Evolutionary conservation across 1,140 invertebrate species (phyloP).

Genomic region (Pachypsylla venusta): DNA sequence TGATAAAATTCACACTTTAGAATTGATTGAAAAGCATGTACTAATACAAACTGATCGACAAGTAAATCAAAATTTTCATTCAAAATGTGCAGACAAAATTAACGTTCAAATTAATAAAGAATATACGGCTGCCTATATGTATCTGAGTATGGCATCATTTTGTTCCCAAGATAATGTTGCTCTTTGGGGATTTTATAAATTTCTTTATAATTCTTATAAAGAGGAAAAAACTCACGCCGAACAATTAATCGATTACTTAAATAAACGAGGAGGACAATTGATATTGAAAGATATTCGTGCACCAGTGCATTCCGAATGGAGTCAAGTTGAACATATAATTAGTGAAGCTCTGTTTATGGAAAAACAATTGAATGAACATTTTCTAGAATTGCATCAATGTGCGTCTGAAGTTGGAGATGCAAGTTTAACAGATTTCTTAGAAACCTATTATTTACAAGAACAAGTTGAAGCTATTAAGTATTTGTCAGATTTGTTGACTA

Average conservation of each 20-base stretch:
- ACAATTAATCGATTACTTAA: conserved; percentile 60
- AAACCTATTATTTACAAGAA: conserved; percentile 49
- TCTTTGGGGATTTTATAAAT: conserved; percentile 48
- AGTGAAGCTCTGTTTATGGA: conserved; percentile 51
- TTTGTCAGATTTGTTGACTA: conserved; percentile 49
- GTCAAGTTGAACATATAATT: conserved; percentile 47
- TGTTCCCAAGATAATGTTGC: conserved; percentile 66
- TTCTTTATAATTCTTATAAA: conserved; percentile 50
- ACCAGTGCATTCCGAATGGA: conserved; percentile 45
- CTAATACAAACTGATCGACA: neutral
- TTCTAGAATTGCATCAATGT: conserved; percentile 48
- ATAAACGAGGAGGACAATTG: conserved; percentile 59
- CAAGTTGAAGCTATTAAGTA: conserved; percentile 61
- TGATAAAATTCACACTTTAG: too few relatives aligned
- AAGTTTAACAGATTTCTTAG: conserved; percentile 52
- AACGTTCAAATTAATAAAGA: conserved; percentile 82
- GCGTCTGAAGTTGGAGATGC: conserved; percentile 47
- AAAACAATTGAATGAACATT: conserved; percentile 52
- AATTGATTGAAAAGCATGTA: too few relatives aligned
- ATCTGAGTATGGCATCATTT: conserved; percentile 65
- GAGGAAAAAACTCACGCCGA: conserved; percentile 63
- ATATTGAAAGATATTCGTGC: conserved; percentile 36
- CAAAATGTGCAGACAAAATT: conserved; percentile 55
- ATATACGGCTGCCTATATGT: conserved; percentile 63
- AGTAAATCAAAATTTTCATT: conserved; percentile 38